phyloP scores from a whole-genome alignment of 2,797 vertebrate genomes.

The Myotis myotis region DNA sequence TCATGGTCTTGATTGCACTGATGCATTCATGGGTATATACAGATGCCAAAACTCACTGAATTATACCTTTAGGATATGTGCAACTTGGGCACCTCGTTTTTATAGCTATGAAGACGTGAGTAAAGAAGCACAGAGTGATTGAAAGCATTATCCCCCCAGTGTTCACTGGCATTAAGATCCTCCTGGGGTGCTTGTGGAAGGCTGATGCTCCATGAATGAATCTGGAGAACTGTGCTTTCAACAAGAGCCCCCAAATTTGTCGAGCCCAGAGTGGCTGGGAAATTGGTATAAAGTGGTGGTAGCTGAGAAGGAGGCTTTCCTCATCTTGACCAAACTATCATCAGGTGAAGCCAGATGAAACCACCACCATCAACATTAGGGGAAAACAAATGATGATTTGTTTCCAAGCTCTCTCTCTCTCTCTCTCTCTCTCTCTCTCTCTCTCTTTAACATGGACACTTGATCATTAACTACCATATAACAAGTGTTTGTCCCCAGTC shows the following conservation, averaged over 20 bases:
- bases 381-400: not conserved
- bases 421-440: too few relatives aligned
- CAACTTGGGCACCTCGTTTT: not conserved
- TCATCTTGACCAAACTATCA: not conserved
- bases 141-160: not conserved
- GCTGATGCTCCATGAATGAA: not conserved
- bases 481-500: not conserved
- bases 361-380: not conserved
- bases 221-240: not conserved
- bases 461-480: not conserved
- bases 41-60: not conserved
- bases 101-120: not conserved
- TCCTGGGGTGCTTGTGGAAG: not conserved
- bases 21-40: not conserved
- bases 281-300: not conserved
- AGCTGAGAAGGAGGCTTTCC: not conserved
- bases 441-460: not conserved
- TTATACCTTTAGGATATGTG: not conserved
- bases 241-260: not conserved
- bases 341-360: not conserved
- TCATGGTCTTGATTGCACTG: not conserved
- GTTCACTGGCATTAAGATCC: not conserved
- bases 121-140: not conserved
- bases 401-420: not conserved
- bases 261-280: not conserved